These are phyloP conservation scores for Thunnus albacares DNA, from an alignment of 2,797 vertebrate species.

Conservation along the genomic window DNA sequence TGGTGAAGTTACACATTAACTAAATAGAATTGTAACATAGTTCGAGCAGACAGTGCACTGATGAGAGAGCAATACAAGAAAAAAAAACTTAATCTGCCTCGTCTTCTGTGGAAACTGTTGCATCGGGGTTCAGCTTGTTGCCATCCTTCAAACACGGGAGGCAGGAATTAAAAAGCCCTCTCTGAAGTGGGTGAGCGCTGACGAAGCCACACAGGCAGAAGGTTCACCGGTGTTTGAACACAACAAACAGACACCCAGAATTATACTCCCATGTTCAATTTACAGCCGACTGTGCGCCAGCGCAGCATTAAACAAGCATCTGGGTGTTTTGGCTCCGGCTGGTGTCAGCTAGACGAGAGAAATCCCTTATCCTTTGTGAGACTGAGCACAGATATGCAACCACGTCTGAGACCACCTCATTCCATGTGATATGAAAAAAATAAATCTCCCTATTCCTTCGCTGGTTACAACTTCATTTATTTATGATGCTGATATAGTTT, in stretches of 20 bases:
- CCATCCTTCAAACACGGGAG: slow-evolving; percentile 20
- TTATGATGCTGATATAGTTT: slow-evolving; percentile 5
- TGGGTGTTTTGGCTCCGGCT: slow-evolving; percentile 79
- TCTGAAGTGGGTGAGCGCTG: slow-evolving; percentile 37
- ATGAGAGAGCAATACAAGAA: not conserved
- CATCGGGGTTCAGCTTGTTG: not conserved
- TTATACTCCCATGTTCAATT: slow-evolving; percentile 82
- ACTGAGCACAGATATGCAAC: slow-evolving; percentile 21
- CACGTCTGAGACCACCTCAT: slow-evolving; percentile 20
- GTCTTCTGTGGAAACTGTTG: slow-evolving; percentile 5
- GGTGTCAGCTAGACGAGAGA: slow-evolving; percentile 40
- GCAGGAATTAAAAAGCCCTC: slow-evolving; percentile 42
- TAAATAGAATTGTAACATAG: slow-evolving; percentile 44
- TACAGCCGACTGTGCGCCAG: slow-evolving; percentile 73
- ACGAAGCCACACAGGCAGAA: slow-evolving; percentile 68
- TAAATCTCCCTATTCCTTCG: not conserved
- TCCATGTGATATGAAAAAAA: not conserved
- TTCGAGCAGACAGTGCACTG: slow-evolving; percentile 10
- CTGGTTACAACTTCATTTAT: not conserved
- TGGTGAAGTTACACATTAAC: slow-evolving; percentile 67
- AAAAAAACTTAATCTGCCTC: slow-evolving; percentile 3
- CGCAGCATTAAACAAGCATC: slow-evolving; percentile 82
- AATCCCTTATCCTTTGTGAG: slow-evolving; percentile 32
- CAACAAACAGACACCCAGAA: slow-evolving; percentile 79
- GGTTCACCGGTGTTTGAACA: slow-evolving; percentile 73